Percentiles rank a stretch among this genome's conserved stretches.
Conservation (phyloP, 2,113 vertebrate genomes). For the Cathartes aura region DNA sequence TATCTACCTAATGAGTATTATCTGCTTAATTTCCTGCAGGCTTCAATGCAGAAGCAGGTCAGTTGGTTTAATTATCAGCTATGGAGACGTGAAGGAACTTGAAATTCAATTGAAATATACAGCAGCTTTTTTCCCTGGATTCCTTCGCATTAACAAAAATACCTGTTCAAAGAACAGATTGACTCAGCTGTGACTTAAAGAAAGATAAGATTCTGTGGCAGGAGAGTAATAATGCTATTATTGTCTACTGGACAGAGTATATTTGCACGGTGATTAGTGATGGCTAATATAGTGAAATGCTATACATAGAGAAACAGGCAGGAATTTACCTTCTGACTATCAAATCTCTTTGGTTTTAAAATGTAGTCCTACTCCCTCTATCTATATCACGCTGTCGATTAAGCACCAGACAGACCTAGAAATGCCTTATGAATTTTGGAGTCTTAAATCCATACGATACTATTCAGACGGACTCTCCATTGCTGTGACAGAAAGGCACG, state of each 20-base stretch:
- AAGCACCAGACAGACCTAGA: constrained; percentile 4
- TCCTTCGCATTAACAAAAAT: constrained; percentile 21
- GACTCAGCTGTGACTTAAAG: constrained; percentile 32
- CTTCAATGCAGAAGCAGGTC: constrained; percentile 60
- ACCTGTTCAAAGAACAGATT: constrained; percentile 47
- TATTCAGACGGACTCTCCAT: not conserved
- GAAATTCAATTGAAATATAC: constrained; percentile 52
- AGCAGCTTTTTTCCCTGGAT: not conserved
- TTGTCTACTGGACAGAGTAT: not conserved
- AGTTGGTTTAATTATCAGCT: constrained; percentile 69
- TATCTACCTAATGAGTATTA: constrained; percentile 66
- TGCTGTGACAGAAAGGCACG: not conserved
- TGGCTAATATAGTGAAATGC: not conserved
- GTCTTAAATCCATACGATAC: not conserved
- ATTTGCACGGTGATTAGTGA: constrained; percentile 37
- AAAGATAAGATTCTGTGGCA: constrained; percentile 26
- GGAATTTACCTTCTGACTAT: not conserved
- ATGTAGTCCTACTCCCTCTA: not conserved
- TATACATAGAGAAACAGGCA: not conserved
- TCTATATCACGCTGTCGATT: not conserved
- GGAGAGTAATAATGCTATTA: constrained; percentile 22
- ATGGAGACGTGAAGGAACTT: constrained; percentile 49
- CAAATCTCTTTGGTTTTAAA: constrained; percentile 7
- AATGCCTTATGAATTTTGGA: constrained; percentile 4
- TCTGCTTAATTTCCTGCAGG: constrained; percentile 70